Evolutionary conservation across 2,888 invertebrate species (phyloP).

Genomic region (Drosophila prolongata): DNA sequence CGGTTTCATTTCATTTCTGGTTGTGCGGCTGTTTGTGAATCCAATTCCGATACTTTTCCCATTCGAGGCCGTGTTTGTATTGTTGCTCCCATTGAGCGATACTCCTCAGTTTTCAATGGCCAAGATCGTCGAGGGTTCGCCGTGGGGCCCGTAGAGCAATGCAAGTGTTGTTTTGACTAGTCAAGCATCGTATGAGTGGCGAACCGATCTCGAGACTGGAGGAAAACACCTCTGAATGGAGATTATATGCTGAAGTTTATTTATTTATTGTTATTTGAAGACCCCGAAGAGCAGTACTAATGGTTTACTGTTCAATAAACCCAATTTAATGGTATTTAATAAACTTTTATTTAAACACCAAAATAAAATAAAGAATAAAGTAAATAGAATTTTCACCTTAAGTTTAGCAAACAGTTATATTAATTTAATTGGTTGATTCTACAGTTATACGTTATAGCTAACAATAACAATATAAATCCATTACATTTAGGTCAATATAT

Average conservation of each 20-base stretch:
- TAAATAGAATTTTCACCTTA: too few relatives aligned
- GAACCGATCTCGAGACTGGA: slow-evolving; percentile 31
- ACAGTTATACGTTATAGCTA: too few relatives aligned
- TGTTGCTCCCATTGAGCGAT: slow-evolving; percentile 23
- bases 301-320: slow-evolving; percentile 19
- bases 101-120: slow-evolving; percentile 10
- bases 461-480: too few relatives aligned
- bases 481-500: too few relatives aligned
- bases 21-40: slow-evolving; percentile 4
- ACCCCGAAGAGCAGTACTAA: slow-evolving; percentile 6
- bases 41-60: slow-evolving; percentile 34
- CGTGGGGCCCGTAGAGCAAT: slow-evolving; percentile 16
- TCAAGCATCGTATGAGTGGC: slow-evolving; percentile 33
- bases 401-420: too few relatives aligned
- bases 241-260: slow-evolving; percentile 19
- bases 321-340: not conserved
- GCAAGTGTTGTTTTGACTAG: slow-evolving; percentile 29
- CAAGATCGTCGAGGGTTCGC: slow-evolving; percentile 19
- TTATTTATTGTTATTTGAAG: slow-evolving; percentile 26
- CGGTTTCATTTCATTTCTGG: slow-evolving; percentile 44
- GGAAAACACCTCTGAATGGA: slow-evolving; percentile 32
- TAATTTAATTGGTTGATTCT: too few relatives aligned
- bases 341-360: too few relatives aligned
- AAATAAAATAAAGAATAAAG: too few relatives aligned
- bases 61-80: slow-evolving; percentile 34